These are phyloP conservation scores for Pyrocephalus nanus DNA, from an alignment of 2,797 vertebrate genomes.

Conservation along the genomic window DNA sequence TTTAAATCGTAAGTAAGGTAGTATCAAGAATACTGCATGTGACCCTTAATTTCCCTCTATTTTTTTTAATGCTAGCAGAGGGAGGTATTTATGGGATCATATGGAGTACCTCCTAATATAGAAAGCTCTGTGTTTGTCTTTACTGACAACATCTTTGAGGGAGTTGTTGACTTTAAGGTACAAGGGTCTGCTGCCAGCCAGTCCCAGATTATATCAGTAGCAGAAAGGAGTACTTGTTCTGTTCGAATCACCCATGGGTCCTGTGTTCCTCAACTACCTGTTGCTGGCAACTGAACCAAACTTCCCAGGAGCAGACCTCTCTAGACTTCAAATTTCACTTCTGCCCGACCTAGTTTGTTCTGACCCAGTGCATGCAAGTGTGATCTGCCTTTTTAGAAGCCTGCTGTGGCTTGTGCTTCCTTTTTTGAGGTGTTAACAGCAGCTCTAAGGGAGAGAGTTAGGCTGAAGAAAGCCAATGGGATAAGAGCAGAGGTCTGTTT, in stretches of 20 bases:
- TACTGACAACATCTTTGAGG: not conserved
- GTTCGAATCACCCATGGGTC: not conserved
- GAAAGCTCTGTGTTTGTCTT: not conserved
- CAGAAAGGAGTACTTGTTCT: not conserved
- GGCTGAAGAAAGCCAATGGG: not conserved
- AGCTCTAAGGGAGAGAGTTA: not conserved
- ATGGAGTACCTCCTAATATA: not conserved
- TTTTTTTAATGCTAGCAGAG: not conserved
- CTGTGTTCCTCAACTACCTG: not conserved
- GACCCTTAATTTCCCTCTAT: not conserved
- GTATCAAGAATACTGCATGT: not conserved
- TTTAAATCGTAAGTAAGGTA: not conserved
- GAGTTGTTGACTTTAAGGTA: constrained; percentile 9
- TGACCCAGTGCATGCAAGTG: not conserved
- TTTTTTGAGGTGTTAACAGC: not conserved
- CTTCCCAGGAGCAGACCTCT: not conserved
- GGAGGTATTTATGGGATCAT: not conserved
- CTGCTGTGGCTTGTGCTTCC: not conserved
- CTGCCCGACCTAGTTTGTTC: not conserved
- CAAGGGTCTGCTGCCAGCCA: constrained; percentile 25
- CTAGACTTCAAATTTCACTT: not conserved
- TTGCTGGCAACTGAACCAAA: not conserved
- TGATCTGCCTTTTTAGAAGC: not conserved
- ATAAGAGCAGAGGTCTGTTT: not conserved
- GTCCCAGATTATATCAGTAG: not conserved